phyloP scores from a whole-genome alignment of 2,888 invertebrate species.

The Carpatolechia fugitivella region DNA sequence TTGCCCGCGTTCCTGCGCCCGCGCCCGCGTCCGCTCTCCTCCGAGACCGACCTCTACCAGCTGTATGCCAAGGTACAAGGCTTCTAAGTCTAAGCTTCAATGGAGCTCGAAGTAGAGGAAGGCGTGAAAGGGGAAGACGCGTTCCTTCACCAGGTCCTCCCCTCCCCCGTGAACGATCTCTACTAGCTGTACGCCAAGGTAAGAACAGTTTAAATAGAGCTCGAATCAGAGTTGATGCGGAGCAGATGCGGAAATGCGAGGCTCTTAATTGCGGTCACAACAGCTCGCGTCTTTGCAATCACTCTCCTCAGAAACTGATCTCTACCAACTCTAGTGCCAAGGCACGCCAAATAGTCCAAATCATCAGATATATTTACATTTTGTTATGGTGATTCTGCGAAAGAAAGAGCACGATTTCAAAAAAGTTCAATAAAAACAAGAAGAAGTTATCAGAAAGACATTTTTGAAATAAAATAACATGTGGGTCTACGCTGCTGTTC shows the following conservation, averaged over 20 bases:
- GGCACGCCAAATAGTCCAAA: no score
- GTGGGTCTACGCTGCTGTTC: no score
- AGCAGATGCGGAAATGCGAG: constrained; percentile 50
- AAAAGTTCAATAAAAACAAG: no score
- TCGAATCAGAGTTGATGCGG: constrained; percentile 53
- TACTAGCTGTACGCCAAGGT: constrained; percentile 86
- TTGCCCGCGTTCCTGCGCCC: constrained; percentile 85
- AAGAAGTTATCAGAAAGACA: no score
- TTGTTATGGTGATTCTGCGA: no score
- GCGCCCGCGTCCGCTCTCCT: constrained; percentile 83
- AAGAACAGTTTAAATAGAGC: constrained; percentile 56
- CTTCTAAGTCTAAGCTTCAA: no score
- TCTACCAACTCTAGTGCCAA: constrained; percentile 85
- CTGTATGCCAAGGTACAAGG: no score
- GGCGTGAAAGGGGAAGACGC: constrained; percentile 74
- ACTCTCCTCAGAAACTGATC: constrained; percentile 83
- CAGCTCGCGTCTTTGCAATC: constrained; percentile 84
- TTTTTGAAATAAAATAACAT: no score
- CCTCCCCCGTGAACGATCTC: constrained; percentile 84
- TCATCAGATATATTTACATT: no score
- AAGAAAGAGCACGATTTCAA: no score
- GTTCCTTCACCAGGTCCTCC: constrained; percentile 83
- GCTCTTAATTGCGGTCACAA: constrained; percentile 81
- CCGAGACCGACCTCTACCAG: constrained; percentile 84
- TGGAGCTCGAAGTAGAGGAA: constrained; percentile 63